Percentiles rank a stretch among this genome's conserved stretches.
phyloP scores from a whole-genome alignment of 2,113 vertebrate genomes.

The Oreochromis tanganicae region DNA sequence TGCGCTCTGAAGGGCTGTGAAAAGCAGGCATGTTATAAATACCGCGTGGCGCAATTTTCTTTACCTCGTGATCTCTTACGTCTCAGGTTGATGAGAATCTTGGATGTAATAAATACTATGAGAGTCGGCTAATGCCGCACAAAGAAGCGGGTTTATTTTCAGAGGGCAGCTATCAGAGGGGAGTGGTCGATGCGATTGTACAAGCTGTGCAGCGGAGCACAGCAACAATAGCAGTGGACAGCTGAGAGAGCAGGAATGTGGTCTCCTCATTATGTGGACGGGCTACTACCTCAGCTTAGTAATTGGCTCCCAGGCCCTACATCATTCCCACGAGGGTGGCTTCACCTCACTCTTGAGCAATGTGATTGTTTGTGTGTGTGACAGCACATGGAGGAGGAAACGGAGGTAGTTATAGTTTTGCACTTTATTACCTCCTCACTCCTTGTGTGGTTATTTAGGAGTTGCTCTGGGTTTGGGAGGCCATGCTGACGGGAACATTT shows the following conservation, averaged over 20 bases:
- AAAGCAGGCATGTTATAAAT: constrained; percentile 8
- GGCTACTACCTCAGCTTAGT: constrained; percentile 39
- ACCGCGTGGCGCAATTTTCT: not conserved
- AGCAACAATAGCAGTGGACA: constrained; percentile 44
- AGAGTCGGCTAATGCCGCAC: not conserved
- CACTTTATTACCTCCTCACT: constrained; percentile 30
- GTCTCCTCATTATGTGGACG: constrained; percentile 48
- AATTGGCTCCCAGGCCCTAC: constrained; percentile 51
- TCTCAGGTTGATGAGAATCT: not conserved
- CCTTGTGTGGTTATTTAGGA: constrained; percentile 8
- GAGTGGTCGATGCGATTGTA: constrained; percentile 3
- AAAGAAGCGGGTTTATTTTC: not conserved
- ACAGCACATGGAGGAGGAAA: constrained; percentile 6
- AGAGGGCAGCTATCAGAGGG: not conserved
- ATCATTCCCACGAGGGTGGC: constrained; percentile 31
- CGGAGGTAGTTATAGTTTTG: not conserved
- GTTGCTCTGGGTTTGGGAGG: not conserved
- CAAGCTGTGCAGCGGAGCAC: constrained; percentile 12
- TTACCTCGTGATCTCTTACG: not conserved
- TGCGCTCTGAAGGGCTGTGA: constrained; percentile 3
- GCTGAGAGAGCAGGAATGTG: constrained; percentile 62
- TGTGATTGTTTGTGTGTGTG: constrained; percentile 25
- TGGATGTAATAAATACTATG: not conserved
- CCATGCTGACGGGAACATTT: constrained; percentile 1
- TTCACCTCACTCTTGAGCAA: constrained; percentile 15